phyloP scores from a whole-genome alignment of 2,797 vertebrate genomes.

The Sparus aurata region DNA sequence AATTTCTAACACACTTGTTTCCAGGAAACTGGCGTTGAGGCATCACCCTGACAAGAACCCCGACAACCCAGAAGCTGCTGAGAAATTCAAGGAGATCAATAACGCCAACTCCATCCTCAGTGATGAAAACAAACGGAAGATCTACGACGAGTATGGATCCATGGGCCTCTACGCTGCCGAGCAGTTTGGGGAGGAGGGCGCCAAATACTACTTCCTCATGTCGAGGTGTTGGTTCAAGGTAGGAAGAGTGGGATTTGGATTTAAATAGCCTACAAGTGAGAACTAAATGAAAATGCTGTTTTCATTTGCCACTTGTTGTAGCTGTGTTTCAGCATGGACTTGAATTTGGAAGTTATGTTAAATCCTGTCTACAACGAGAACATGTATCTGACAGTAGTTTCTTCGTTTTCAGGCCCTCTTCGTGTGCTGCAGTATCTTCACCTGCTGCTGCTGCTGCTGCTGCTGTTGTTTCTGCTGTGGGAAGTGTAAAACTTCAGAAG shows the following conservation, averaged over 20 bases:
- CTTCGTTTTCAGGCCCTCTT: constrained; percentile 80
- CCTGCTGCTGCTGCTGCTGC: constrained; percentile 91
- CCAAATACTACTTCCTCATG: constrained; percentile 91
- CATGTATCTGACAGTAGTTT: neutral
- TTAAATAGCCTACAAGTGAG: neutral
- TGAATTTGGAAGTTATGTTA: neutral
- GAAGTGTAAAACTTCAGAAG: constrained; percentile 73
- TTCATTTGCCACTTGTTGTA: neutral
- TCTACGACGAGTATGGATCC: constrained; percentile 93
- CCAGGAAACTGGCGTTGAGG: constrained; percentile 91
- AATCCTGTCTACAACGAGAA: neutral
- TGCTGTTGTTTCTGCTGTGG: constrained; percentile 94
- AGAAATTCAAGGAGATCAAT: constrained; percentile 98
- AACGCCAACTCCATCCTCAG: constrained; percentile 92
- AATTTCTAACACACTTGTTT: neutral
- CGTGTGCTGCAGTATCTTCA: constrained; percentile 84
- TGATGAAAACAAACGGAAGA: constrained; percentile 88
- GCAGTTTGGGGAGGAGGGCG: constrained; percentile 92
- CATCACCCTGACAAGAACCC: constrained; percentile 98
- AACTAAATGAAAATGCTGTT: neutral
- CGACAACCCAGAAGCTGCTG: constrained; percentile 90
- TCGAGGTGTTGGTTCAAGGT: constrained; percentile 98
- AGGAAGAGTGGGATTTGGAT: constrained; percentile 12
- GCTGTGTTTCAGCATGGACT: neutral
- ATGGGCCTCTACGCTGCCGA: constrained; percentile 93